These are phyloP conservation scores for Philopedon plagiatum DNA, from an alignment of 2,888 invertebrate genomes.

Conservation along the genomic window DNA sequence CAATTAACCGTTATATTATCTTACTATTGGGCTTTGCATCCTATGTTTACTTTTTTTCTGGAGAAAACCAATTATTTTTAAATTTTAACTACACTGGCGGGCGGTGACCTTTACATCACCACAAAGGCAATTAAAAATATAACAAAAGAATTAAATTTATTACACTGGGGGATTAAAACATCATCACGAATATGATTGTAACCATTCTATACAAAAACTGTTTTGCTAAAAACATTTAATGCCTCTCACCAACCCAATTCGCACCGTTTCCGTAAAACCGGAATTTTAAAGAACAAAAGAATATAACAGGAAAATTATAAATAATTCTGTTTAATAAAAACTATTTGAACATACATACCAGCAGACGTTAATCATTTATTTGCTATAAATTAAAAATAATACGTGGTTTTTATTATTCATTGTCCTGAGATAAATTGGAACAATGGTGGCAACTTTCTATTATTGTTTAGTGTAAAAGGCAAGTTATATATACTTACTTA, in stretches of 20 bases:
- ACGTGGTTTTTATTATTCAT: conserved; percentile 18
- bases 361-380: conserved; percentile 6
- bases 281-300: neutral
- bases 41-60: neutral
- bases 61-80: neutral
- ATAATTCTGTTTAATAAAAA: neutral
- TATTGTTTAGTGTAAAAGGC: conserved; percentile 26
- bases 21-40: too few relatives aligned
- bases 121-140: neutral
- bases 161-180: neutral
- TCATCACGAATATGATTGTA: neutral
- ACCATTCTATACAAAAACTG: neutral
- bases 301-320: conserved; percentile 10
- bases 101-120: neutral
- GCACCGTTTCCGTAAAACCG: neutral
- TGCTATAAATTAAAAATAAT: neutral
- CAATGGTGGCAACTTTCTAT: conserved; percentile 27
- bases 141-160: conserved; percentile 6
- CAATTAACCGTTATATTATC: too few relatives aligned
- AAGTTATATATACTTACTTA: conserved; percentile 8
- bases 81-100: neutral
- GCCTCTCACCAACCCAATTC: conserved; percentile 3
- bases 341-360: conserved; percentile 1
- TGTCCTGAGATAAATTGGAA: conserved; percentile 32
- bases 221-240: conserved; percentile 14